Percentiles rank a stretch among this genome's conserved stretches.
These are phyloP conservation scores for Piprites chloris DNA, from an alignment of 2,113 vertebrate species.

Conservation along the genomic window DNA sequence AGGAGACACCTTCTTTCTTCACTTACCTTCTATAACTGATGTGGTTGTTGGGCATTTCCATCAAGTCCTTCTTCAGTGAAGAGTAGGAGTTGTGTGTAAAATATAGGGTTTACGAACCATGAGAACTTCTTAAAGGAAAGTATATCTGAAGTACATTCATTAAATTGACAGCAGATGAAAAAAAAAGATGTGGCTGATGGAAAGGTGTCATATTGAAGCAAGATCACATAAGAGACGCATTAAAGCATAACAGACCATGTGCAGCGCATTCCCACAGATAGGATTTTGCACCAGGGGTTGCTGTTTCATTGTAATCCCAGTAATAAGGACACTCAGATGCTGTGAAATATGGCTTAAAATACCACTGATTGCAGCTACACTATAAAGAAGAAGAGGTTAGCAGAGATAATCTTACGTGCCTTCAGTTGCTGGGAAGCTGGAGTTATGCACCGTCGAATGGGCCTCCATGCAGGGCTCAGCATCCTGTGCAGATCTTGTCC, in stretches of 20 bases:
- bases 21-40: background rate
- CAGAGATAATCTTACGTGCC: background rate
- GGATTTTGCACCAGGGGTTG: background rate
- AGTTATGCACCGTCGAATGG: background rate
- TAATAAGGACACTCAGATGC: background rate
- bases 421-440: background rate
- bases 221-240: background rate
- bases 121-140: background rate
- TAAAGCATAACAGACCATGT: background rate
- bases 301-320: background rate
- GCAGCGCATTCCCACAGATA: background rate
- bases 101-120: background rate
- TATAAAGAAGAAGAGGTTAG: background rate
- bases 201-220: background rate
- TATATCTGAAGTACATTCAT: background rate
- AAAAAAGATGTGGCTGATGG: background rate
- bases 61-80: background rate
- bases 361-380: background rate
- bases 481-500: background rate
- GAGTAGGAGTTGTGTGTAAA: background rate
- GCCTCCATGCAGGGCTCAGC: background rate
- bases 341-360: background rate
- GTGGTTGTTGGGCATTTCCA: background rate
- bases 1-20: background rate
- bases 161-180: background rate